These are phyloP conservation scores for Sebastes flavidus DNA, from an alignment of 2,797 vertebrate species.

Conservation along the genomic window DNA sequence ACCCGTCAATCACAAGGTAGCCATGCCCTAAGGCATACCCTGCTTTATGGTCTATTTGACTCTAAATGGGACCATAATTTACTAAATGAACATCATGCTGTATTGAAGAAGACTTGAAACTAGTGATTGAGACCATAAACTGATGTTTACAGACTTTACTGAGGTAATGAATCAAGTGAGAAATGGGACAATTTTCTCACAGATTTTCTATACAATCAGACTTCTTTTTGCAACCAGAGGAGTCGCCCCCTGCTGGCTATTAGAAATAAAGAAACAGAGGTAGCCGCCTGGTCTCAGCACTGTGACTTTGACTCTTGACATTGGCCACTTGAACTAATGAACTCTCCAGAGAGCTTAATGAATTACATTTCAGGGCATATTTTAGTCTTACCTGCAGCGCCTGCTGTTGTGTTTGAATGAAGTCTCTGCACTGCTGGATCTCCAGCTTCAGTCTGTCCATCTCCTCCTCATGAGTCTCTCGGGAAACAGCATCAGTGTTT, in stretches of 20 bases:
- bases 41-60: background rate
- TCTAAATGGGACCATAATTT: background rate
- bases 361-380: background rate
- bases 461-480: slow-evolving; percentile 89
- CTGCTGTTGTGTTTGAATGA: slow-evolving; percentile 93
- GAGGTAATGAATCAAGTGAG: background rate
- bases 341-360: background rate
- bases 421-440: slow-evolving; percentile 94
- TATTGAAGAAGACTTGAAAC: background rate
- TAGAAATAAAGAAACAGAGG: too few species aligned
- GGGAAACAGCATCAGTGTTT: slow-evolving; percentile 82
- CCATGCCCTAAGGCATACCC: background rate
- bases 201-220: background rate
- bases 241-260: too few species aligned
- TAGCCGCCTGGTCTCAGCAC: background rate
- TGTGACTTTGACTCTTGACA: background rate
- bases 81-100: background rate
- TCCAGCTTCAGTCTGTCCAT: slow-evolving; percentile 89
- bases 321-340: background rate
- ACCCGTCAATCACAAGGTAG: background rate
- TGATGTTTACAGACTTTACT: background rate
- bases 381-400: slow-evolving; percentile 87
- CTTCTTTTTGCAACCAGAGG: too few species aligned
- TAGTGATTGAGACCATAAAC: background rate
- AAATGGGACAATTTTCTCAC: background rate